Evolutionary conservation across 1,140 invertebrate genomes (phyloP), one percentile per base, ranked within the genome.

Genomic region (Apis dorsata): DNA sequence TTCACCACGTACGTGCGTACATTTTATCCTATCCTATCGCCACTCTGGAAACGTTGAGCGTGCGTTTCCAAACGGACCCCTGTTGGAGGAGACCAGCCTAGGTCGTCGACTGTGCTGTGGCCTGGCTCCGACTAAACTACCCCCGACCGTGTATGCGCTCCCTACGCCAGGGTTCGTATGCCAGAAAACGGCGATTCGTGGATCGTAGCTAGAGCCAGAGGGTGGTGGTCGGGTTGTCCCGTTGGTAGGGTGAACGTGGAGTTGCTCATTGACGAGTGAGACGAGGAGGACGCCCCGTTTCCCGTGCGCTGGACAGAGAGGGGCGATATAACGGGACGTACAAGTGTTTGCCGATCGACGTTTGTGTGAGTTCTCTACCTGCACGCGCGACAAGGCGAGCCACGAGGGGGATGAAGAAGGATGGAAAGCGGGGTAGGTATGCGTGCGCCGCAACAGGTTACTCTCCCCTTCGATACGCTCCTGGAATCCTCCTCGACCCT

Each of bases 361-460:
- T 44, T 28, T 74, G 79, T 68, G 63, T 55, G 71, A 51, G 69
- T 65, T 69, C 63, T 34, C 71, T 44, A 68, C 44, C 69, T 65
- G 72, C 44, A 69, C 62, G 19, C 51, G 81, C 19, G 62, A 75
- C 60, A 44, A 24, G 57, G 63, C 12, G 57, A 66, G 63, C 65
- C 21, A 34, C 17, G 63, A n/a, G 68, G 60, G 70, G 63, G 63
- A 55, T 65, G 68, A 73, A 79, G 59, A 79, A 78, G 65, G 84
- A 82, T 28, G 63, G 69, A 70, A 60, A 74, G 66, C 13, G 77
- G 73, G 88, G 34, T 81, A 84, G 88, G 34, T 81, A 84, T 90
- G 90, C 91, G 91, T 92, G 91, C 91, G 90, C 90, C 91, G 92
- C 92, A 93, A 93, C 92, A 93, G 92, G 91, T 93, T 91, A 91